Conservation (phyloP, 1,140 invertebrate genomes). For the Pseudomyrmex cubaensis region DNA sequence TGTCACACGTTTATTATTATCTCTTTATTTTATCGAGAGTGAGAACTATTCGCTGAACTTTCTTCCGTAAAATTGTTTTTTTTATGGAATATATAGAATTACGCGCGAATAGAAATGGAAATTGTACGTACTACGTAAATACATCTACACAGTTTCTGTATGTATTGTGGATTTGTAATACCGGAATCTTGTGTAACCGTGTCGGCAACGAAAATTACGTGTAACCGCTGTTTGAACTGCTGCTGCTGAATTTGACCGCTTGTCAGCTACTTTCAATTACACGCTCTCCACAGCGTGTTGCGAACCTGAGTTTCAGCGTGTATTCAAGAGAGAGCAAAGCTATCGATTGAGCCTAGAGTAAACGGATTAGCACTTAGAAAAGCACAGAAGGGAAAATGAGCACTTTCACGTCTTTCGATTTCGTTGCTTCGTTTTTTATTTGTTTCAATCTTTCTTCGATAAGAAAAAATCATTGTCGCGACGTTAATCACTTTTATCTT, state of each 20-base stretch:
- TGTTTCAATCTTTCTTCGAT: not conserved
- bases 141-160: constrained; percentile 2
- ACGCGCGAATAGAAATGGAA: constrained; percentile 26
- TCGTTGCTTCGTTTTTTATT: not conserved
- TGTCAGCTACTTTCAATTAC: constrained; percentile 67
- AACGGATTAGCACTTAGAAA: constrained; percentile 31
- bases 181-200: constrained; percentile 53
- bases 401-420: constrained; percentile 10
- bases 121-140: constrained; percentile 23
- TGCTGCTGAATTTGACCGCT: constrained; percentile 54
- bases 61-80: constrained; percentile 10
- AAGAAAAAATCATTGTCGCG: not conserved
- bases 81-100: not conserved
- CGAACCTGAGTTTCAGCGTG: constrained; percentile 2
- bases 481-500: not conserved
- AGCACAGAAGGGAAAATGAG: constrained; percentile 22
- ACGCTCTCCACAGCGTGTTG: constrained; percentile 30
- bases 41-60: not conserved
- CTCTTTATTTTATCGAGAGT: not conserved
- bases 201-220: constrained; percentile 59
- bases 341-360: constrained; percentile 28
- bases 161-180: constrained; percentile 43
- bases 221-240: constrained; percentile 56
- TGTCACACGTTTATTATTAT: constrained; percentile 1
- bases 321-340: constrained; percentile 46